A percentile compares a stretch with the other conserved stretches of the same genome.
Evolutionary conservation across 2,888 invertebrate species (phyloP).

Genomic region (Apodemia mormo): DNA sequence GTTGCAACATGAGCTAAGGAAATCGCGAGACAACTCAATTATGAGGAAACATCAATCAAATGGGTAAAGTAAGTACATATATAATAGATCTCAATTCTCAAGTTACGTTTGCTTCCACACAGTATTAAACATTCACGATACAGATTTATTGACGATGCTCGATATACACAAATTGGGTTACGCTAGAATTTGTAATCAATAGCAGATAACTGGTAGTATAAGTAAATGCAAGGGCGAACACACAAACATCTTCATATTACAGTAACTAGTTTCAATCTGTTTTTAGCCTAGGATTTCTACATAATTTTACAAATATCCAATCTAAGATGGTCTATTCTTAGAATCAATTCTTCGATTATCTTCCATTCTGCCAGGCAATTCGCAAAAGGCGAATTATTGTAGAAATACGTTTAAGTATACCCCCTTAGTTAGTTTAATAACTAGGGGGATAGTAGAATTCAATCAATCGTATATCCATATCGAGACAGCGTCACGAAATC

Average conservation of each 20-base stretch:
- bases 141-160: conserved; percentile 2
- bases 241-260: neutral
- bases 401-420: no score
- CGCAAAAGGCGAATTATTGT: no score
- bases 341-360: no score
- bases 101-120: conserved; percentile 7
- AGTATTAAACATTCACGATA: conserved; percentile 15
- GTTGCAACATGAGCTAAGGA: neutral
- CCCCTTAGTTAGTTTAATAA: no score
- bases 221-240: neutral
- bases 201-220: neutral
- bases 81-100: conserved; percentile 1
- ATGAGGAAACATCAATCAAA: neutral
- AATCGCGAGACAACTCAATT: neutral
- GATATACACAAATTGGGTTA: conserved; percentile 1
- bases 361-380: no score
- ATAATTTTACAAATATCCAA: no score
- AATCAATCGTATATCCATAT: no score
- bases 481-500: no score
- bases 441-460: no score
- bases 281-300: neutral
- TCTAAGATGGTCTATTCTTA: no score
- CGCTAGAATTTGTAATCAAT: conserved; percentile 16
- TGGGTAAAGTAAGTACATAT: neutral
- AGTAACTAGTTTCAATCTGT: neutral